Conservation (phyloP, 1,140 invertebrate species). For the Grapholita molesta region DNA sequence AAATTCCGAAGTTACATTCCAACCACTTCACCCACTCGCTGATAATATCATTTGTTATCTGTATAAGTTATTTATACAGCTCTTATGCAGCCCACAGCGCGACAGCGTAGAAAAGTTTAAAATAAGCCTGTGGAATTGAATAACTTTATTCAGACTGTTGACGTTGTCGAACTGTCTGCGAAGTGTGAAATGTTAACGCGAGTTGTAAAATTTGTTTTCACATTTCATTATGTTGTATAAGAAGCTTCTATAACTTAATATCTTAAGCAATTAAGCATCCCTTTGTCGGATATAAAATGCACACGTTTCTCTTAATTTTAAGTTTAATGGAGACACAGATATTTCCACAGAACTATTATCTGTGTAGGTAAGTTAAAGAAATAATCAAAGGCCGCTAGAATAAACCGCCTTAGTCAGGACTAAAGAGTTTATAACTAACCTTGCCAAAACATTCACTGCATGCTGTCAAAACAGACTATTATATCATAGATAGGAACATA, state of each 20-base stretch:
- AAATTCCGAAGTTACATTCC: background rate
- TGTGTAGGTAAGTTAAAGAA: no score
- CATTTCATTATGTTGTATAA: background rate
- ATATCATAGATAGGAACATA: background rate
- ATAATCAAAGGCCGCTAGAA: no score
- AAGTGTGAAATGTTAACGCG: background rate
- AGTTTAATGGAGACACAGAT: no score
- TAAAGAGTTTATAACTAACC: no score
- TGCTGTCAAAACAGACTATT: no score
- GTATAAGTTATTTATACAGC: background rate
- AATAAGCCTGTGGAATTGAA: background rate
- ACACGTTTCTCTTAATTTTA: no score
- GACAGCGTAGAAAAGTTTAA: background rate
- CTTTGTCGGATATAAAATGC: no score
- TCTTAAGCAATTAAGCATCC: no score
- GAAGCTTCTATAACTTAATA: background rate
- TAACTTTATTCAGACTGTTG: slow-evolving; percentile 10
- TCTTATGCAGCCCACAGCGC: background rate
- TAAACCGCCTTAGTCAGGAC: no score
- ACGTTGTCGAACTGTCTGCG: background rate
- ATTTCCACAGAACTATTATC: no score
- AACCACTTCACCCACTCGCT: background rate
- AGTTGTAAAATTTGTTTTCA: background rate
- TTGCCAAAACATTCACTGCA: no score
- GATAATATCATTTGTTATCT: background rate